Evolutionary conservation across 2,113 vertebrate genomes (phyloP), one percentile per base, ranked within the genome.

Genomic region (Barnardius zonarius): DNA sequence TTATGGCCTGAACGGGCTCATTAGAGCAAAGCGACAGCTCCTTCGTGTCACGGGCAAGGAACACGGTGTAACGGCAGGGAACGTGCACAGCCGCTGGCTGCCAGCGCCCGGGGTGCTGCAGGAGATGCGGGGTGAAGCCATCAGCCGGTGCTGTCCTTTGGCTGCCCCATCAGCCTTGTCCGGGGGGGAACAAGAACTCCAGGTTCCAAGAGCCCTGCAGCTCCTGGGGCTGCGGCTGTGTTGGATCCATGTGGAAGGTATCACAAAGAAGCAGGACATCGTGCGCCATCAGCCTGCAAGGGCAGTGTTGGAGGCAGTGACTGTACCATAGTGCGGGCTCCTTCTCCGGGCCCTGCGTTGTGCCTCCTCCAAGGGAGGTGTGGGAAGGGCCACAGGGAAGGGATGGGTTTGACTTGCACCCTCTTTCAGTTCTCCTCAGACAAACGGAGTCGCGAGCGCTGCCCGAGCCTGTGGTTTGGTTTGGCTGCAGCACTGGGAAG

Each of bases 291-390:
- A 46, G 6, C 25, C 23, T 16, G 83, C 43, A 9, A 9, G n/a
- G 14, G 19, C 3, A 1, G 0, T 3, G n/a, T 33, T 0, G 3
- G 28, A 30, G 35, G 63, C 43, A 37, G 81, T 0, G 4, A 11
- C 25, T 5, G 33, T 10, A 20, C 49, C 57, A 0, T 0, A 1
- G 61, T 15, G 3, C 24, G 62, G 6, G 57, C 84, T 83, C 46
- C 37, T 55, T n/a, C 28, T 37, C 0, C 63, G 61, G 81, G 77
- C 59, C 49, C 13, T 44, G 49, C 54, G 46, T 3, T 2, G 6
- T 6, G 4, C 15, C 28, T 84, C 27, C 83, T 61, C 2, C 35
- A 59, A 37, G 68, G 5, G 57, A 15, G 55, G 10, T 18, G 23
- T 63, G 88, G 82, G 87, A 5, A 30, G 85, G 67, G 39, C 31